Evolutionary conservation across 2,888 invertebrate genomes (phyloP).

Genomic region (Iphiclides podalirius): DNA sequence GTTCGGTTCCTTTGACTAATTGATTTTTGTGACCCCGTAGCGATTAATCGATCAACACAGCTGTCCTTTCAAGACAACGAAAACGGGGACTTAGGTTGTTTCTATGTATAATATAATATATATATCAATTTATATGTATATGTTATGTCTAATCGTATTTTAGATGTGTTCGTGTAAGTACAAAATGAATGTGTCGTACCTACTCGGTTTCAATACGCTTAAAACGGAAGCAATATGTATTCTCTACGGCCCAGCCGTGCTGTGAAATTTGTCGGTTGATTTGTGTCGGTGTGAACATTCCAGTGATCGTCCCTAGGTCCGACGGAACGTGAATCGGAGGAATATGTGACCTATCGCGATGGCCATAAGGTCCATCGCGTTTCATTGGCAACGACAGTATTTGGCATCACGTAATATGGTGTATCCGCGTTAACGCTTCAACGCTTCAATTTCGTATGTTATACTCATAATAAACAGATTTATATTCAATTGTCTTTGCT

Average conservation of each 20-base stretch:
- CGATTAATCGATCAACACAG: slow-evolving; percentile 44
- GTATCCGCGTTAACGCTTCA: slow-evolving; percentile 45
- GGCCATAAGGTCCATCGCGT: slow-evolving; percentile 31
- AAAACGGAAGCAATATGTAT: slow-evolving; percentile 65
- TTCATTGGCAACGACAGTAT: slow-evolving; percentile 50
- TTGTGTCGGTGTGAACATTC: slow-evolving; percentile 59
- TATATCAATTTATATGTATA: slow-evolving; percentile 27
- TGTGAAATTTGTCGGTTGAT: slow-evolving; percentile 29
- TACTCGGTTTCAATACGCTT: slow-evolving; percentile 68
- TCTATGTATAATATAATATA: slow-evolving; percentile 29
- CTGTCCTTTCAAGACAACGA: slow-evolving; percentile 76
- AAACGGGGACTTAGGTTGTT: slow-evolving; percentile 74
- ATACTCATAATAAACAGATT: slow-evolving; percentile 41
- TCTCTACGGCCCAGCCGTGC: slow-evolving; percentile 52
- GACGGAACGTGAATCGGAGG: slow-evolving; percentile 23
- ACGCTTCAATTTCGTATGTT: slow-evolving; percentile 40
- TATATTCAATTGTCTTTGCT: slow-evolving; percentile 63
- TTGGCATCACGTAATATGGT: slow-evolving; percentile 46
- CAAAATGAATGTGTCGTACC: slow-evolving; percentile 68
- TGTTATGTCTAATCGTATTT: slow-evolving; percentile 54
- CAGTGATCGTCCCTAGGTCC: slow-evolving; percentile 47
- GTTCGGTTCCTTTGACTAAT: slow-evolving; percentile 51
- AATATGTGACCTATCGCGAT: slow-evolving; percentile 24
- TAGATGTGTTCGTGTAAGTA: slow-evolving; percentile 70
- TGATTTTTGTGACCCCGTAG: slow-evolving; percentile 58